Base-by-base conservation (phyloP, 2,888 invertebrate genomes). In the Hydraecia micacea region DNA sequence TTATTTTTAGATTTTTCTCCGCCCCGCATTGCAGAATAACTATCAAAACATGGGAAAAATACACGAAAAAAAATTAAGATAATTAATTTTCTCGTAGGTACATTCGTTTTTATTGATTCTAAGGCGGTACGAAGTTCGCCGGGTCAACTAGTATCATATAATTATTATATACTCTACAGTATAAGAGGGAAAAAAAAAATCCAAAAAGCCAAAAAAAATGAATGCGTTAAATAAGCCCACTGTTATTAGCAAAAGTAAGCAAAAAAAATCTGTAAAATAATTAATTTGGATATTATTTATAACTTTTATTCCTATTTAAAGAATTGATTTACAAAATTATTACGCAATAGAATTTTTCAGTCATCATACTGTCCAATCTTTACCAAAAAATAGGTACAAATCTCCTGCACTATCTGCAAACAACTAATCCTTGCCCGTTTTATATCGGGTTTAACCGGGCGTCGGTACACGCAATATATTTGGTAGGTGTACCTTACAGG, bases 381-480 rank as follows among this genome's bases (percentile, higher is more conserved):
- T 7, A 66, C n/a, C n/a, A n/a, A 18, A 13, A 15, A 73, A 25
- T 28, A 39, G 28, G 28, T 13, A 42, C 2, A 42, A 62, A 28
- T 32, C 18, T 15, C 7, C 8, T 73, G 60, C 13, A 52, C 71
- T 36, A 42, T 79, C 86, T 86, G 71, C 52, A 0, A 55, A 18
- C 13, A 52, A 11, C 9, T 79, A 68, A 83, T 92, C 92, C 90
- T 80, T 92, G 91, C 9, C 76, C 80, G 85, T 87, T 92, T 92
- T 92, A 93, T 92, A 93, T 92, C 90, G 92, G 90, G 91, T 89
- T 91, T 89, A 91, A 91, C 89, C 88, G 89, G 90, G 92, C 91
- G 92, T 91, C 89, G 88, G 91, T 90, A 90, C 91, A 90, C 89
- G 92, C 93, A 91, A 93, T 94, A 94, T 94, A 94, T 94, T 91